phyloP scores from a whole-genome alignment of 2,888 invertebrate species.

The Boloria euphrosyne region DNA sequence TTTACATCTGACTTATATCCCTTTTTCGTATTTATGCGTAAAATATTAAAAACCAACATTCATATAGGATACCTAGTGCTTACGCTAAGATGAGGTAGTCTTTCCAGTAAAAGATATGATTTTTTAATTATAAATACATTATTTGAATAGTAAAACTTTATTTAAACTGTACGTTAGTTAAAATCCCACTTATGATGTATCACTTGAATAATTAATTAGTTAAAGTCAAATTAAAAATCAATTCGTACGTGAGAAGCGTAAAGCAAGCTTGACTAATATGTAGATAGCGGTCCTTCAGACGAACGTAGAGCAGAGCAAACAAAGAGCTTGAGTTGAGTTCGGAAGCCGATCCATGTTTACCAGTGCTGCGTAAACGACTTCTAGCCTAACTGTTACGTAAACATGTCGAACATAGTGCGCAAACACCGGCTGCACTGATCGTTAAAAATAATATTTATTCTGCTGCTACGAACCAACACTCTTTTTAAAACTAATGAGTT shows the following conservation, averaged over 20 bases:
- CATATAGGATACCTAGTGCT: too few species aligned
- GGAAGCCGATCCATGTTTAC: constrained; percentile 60
- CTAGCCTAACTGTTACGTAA: constrained; percentile 73
- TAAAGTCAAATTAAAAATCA: constrained; percentile 31
- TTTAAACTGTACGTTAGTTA: background rate
- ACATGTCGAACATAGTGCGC: constrained; percentile 54
- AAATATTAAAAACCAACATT: too few species aligned
- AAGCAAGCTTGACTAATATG: constrained; percentile 46
- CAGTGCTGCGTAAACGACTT: constrained; percentile 48
- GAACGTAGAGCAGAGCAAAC: constrained; percentile 57
- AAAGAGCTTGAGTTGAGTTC: constrained; percentile 52
- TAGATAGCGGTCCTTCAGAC: constrained; percentile 51
- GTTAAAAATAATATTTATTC: constrained; percentile 79
- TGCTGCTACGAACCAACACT: constrained; percentile 52
- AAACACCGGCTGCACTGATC: constrained; percentile 76
- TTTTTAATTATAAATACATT: background rate
- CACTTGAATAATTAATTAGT: constrained; percentile 21
- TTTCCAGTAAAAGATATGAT: too few species aligned
- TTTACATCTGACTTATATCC: too few species aligned
- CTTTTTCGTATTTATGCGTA: too few species aligned
- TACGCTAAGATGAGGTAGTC: too few species aligned
- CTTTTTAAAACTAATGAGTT: constrained; percentile 38
- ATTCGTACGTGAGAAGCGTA: constrained; percentile 17
- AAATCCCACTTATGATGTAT: background rate
- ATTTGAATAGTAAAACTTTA: background rate